Evolutionary conservation across 1,140 invertebrate species (phyloP).

Genomic region (Aphis gossypii): DNA sequence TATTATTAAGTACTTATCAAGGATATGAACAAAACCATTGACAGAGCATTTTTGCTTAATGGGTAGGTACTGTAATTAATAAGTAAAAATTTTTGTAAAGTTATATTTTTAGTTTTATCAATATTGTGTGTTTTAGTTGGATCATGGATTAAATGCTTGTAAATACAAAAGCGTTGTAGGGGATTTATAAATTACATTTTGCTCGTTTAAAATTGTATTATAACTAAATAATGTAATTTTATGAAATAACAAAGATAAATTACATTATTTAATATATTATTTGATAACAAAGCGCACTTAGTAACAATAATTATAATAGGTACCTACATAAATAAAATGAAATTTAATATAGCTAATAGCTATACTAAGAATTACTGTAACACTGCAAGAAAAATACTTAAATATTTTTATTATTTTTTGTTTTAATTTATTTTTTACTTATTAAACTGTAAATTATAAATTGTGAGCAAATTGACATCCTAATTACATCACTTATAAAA

Average conservation of each 20-base stretch:
- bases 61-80: too few relatives aligned
- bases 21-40: neutral
- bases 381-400: neutral
- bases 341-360: neutral
- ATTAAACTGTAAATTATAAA: neutral
- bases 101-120: neutral
- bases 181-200: neutral
- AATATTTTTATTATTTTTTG: neutral
- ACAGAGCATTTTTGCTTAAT: neutral
- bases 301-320: neutral
- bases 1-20: neutral
- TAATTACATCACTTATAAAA: neutral
- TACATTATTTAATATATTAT: neutral
- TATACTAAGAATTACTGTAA: neutral
- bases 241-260: slow-evolving; percentile 12
- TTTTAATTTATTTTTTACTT: neutral
- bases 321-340: neutral
- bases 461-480: neutral
- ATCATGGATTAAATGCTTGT: neutral
- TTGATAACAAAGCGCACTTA: neutral
- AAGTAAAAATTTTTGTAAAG: neutral
- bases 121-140: neutral
- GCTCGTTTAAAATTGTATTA: neutral
- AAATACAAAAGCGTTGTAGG: neutral
- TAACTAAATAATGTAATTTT: neutral